Evolutionary conservation across 2,113 vertebrate species (phyloP).

Genomic region (Peromyscus maniculatus): DNA sequence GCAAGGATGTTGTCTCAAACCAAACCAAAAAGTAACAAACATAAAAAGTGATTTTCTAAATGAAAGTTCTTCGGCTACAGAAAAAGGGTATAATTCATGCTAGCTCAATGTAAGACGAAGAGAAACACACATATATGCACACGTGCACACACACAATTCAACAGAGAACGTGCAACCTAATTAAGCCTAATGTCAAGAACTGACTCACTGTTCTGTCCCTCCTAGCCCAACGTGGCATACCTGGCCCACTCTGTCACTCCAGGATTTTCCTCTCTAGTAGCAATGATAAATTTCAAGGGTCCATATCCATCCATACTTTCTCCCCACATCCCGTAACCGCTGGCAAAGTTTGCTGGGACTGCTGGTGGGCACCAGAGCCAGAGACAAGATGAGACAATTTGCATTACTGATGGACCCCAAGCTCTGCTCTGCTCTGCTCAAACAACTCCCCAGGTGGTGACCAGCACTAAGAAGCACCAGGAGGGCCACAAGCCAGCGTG

Average conservation of each 20-base stretch:
- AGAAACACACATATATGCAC: background rate
- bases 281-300: background rate
- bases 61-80: conserved; percentile 1
- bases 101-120: background rate
- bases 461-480: background rate
- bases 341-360: background rate
- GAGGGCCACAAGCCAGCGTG: background rate
- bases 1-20: background rate
- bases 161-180: conserved; percentile 41
- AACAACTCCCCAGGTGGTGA: background rate
- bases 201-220: background rate
- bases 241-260: conserved; percentile 30
- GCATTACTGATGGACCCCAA: background rate
- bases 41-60: conserved; percentile 31
- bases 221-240: conserved; percentile 11
- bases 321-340: background rate
- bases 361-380: background rate
- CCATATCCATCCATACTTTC: background rate
- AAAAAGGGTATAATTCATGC: background rate
- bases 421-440: background rate
- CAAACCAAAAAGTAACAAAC: background rate
- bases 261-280: background rate
- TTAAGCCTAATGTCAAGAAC: conserved; percentile 41
- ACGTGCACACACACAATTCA: background rate
- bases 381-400: background rate